Base-by-base conservation (phyloP, 2,113 vertebrate genomes). In the Camelus dromedarius region DNA sequence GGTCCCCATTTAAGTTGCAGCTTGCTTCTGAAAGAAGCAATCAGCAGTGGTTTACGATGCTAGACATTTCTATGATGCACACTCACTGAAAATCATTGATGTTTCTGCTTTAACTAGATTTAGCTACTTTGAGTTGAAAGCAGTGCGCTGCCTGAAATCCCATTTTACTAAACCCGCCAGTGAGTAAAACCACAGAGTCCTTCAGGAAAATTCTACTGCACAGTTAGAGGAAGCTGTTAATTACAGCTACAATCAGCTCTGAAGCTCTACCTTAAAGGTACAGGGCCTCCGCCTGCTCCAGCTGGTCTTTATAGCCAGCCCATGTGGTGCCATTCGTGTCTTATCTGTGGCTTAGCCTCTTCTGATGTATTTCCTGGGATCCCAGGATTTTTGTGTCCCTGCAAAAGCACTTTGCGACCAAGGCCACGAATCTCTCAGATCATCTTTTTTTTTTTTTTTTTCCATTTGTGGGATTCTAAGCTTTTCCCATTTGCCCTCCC, bases 91-190 rank as follows among this genome's bases (percentile, higher is more conserved):
- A 98, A 98, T 98, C 98, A 98, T 97, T 95, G 97, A 98, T 98
- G 97, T 98, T 98, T 98, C 97, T 98, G 93, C 98, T 98, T 98
- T 98, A 97, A 97, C 97, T 98, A 96, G 97, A 95, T 98, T 98
- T 98, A 98, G 96, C 96, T 98, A 91, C 97, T 98, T 98, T 96
- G 93, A 95, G 89, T 92, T 98, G 95, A 98, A 98, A 98, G 96
- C 85, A 66, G 90, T 96, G 97, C 48, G n/a, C 96, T 98, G 96
- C 92, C 98, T 98, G 96, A 98, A 98, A 98, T 98, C 97, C 95
- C 95, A 52, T 97, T 98, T 98, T 96, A 92, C 96, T 98, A 98
- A 98, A 97, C 76, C 93, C 77, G 66, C 73, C 97, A 98, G 89
- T 95, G 96, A 98, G 97, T 97, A 97, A 98, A 98, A 98, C 97